Evolutionary conservation across 2,888 invertebrate species (phyloP).

Genomic region (Boloria selene): DNA sequence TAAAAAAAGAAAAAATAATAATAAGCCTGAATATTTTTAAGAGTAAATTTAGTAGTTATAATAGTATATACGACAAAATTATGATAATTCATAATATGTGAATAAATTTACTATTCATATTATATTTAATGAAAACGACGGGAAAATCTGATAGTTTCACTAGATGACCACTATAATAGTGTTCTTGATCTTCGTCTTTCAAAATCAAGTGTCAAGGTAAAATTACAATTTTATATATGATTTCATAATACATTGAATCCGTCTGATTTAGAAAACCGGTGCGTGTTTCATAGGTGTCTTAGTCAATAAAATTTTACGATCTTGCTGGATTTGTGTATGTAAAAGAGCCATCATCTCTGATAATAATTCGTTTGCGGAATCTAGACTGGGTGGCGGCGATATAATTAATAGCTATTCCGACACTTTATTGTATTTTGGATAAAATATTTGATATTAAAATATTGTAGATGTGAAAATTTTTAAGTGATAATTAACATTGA

Average conservation of each 20-base stretch:
- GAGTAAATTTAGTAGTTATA: neutral
- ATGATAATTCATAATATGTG: conserved; percentile 14
- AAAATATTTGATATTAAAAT: conserved; percentile 1
- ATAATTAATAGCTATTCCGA: conserved; percentile 55
- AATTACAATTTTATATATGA: conserved; percentile 48
- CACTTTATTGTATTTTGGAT: conserved; percentile 36
- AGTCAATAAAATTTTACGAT: conserved; percentile 76
- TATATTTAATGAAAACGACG: conserved; percentile 27
- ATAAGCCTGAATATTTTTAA: neutral
- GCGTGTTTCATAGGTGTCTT: conserved; percentile 69
- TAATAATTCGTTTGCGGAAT: conserved; percentile 60
- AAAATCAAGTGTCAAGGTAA: conserved; percentile 52
- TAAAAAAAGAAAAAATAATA: conserved; percentile 53
- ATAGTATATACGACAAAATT: conserved; percentile 2
- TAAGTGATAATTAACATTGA: too few relatives aligned
- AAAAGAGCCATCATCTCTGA: conserved; percentile 56
- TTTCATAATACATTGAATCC: conserved; percentile 59
- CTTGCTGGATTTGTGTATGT: conserved; percentile 69
- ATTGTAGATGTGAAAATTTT: neutral
- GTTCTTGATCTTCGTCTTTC: conserved; percentile 35
- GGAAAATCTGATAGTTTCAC: conserved; percentile 16
- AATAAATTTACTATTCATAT: conserved; percentile 23
- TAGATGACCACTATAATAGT: conserved; percentile 20
- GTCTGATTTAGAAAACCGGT: conserved; percentile 66
- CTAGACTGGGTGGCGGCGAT: conserved; percentile 76